phyloP scores from a whole-genome alignment of 2,113 vertebrate species.

The Axis porcinus region DNA sequence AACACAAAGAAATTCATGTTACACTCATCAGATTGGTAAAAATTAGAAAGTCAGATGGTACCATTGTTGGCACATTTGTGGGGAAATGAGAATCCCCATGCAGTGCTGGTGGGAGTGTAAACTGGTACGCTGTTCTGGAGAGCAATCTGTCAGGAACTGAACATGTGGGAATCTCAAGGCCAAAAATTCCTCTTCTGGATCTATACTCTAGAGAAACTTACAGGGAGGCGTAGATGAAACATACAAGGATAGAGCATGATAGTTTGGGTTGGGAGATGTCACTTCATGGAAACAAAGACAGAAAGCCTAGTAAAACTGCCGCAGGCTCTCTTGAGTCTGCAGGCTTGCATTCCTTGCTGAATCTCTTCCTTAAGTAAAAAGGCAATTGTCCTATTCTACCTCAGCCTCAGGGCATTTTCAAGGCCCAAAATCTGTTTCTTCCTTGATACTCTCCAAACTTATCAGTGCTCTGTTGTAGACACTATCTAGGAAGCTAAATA shows the following conservation, averaged over 20 bases:
- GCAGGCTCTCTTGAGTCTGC: not conserved
- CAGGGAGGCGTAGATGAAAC: not conserved
- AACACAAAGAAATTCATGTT: not conserved
- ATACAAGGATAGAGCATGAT: not conserved
- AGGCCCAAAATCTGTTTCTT: not conserved
- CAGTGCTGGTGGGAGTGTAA: not conserved
- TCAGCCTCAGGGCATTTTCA: not conserved
- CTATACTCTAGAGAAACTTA: not conserved
- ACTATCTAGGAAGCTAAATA: not conserved
- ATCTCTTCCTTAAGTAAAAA: not conserved
- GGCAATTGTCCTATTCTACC: not conserved
- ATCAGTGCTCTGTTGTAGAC: not conserved
- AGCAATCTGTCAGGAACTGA: not conserved
- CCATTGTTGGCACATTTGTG: not conserved
- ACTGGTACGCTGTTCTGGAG: not conserved
- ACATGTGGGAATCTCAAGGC: not conserved
- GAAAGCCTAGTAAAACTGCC: not conserved
- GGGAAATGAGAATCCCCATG: not conserved
- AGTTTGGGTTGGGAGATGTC: not conserved
- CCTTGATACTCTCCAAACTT: not conserved
- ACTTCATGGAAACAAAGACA: not conserved
- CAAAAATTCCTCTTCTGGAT: not conserved
- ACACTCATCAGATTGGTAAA: not conserved
- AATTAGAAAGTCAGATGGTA: conserved; percentile 27
- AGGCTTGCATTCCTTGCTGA: not conserved